Conservation (phyloP, 2,888 invertebrate species). For the Mythimna vitellina region DNA sequence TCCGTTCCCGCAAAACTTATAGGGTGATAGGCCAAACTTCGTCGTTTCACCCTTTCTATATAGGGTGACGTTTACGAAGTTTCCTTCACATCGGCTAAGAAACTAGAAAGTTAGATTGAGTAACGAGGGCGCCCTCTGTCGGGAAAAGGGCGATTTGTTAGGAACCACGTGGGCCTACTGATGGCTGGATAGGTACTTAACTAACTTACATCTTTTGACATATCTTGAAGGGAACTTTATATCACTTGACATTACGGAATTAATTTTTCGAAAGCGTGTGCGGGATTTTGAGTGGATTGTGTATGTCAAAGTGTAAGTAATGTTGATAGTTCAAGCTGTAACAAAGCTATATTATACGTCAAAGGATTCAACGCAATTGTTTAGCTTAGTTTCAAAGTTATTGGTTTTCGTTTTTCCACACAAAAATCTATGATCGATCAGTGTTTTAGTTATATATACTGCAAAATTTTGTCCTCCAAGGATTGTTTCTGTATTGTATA, state of each 20-base stretch:
- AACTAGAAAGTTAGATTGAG: constrained; percentile 71
- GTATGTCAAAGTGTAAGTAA: not conserved
- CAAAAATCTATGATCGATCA: too few relatives aligned
- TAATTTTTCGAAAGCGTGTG: constrained; percentile 44
- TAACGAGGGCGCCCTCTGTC: constrained; percentile 69
- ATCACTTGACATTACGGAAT: constrained; percentile 42
- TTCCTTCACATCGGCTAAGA: constrained; percentile 64
- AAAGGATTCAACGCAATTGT: too few relatives aligned
- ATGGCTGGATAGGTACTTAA: constrained; percentile 73
- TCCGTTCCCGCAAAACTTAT: constrained; percentile 40
- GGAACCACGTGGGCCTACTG: constrained; percentile 70
- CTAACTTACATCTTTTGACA: constrained; percentile 68
- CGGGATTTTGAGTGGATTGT: constrained; percentile 24
- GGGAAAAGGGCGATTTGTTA: constrained; percentile 77
- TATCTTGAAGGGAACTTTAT: constrained; percentile 53
- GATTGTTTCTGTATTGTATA: too few relatives aligned
- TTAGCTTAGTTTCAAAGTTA: too few relatives aligned
- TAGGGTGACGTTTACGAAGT: constrained; percentile 63
- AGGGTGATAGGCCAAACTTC: constrained; percentile 52
- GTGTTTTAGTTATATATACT: too few relatives aligned
- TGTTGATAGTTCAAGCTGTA: not conserved
- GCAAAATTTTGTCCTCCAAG: too few relatives aligned
- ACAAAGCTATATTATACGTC: not conserved
- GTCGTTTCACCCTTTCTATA: constrained; percentile 66
- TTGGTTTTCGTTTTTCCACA: too few relatives aligned